phyloP scores from a whole-genome alignment of 2,113 vertebrate species.

The Ctenomys sociabilis region DNA sequence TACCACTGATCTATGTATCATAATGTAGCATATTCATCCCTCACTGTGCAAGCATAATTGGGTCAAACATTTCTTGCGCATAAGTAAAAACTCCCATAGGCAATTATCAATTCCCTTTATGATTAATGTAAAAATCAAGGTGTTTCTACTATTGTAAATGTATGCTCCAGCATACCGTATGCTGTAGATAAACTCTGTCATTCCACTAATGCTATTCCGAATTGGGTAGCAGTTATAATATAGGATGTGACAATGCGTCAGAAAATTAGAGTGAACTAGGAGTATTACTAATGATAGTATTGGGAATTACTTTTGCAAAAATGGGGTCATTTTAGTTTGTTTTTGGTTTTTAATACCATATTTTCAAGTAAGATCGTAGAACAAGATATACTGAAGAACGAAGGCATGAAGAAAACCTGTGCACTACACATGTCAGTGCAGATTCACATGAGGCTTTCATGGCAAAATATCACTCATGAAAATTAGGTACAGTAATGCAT shows the following conservation, averaged over 20 bases:
- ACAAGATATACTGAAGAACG: neutral
- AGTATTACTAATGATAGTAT: neutral
- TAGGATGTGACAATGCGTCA: slow-evolving; percentile 31
- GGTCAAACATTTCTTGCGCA: slow-evolving; percentile 71
- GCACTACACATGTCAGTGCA: neutral
- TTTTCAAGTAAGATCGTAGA: slow-evolving; percentile 29
- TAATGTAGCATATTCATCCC: slow-evolving; percentile 51
- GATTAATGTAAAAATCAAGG: slow-evolving; percentile 67
- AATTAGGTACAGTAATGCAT: neutral
- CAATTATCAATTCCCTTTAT: slow-evolving; percentile 76
- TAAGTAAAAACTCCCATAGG: slow-evolving; percentile 71
- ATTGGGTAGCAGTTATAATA: slow-evolving; percentile 35
- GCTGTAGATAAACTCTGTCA: slow-evolving; percentile 64
- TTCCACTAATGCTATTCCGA: slow-evolving; percentile 54
- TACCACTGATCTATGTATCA: slow-evolving; percentile 2
- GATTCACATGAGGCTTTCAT: no score
- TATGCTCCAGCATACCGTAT: neutral
- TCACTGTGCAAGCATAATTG: slow-evolving; percentile 65
- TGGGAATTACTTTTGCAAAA: slow-evolving; percentile 41
- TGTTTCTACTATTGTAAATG: slow-evolving; percentile 62
- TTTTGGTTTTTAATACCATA: neutral
- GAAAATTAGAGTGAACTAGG: slow-evolving; percentile 51
- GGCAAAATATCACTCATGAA: neutral
- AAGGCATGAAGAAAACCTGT: neutral
- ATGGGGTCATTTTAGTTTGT: neutral